Evolutionary conservation across 2,888 invertebrate genomes (phyloP).

Genomic region (Lomographa bimaculata): DNA sequence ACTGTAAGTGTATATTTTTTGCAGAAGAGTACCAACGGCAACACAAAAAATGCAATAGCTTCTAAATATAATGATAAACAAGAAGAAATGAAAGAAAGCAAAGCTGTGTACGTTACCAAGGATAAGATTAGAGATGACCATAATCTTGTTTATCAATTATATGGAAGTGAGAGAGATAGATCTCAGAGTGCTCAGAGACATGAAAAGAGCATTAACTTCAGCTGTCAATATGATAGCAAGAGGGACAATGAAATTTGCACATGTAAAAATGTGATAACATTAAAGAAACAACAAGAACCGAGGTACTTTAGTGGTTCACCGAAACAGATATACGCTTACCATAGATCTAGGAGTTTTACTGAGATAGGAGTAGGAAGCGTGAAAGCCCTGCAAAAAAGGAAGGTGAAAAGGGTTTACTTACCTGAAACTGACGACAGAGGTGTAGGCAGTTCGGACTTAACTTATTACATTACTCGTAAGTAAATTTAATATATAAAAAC

Average conservation of each 20-base stretch:
- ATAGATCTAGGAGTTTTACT: conserved; percentile 44
- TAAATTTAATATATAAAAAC: too few species aligned
- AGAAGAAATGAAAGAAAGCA: conserved; percentile 57
- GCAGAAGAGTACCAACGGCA: conserved; percentile 28
- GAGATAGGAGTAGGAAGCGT: conserved; percentile 60
- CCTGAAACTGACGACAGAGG: conserved; percentile 58
- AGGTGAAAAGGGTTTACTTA: conserved; percentile 54
- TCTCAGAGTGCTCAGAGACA: conserved; percentile 21
- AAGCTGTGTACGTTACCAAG: conserved; percentile 50
- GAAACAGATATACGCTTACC: conserved; percentile 45
- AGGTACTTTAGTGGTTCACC: conserved; percentile 39
- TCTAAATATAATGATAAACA: conserved; percentile 51
- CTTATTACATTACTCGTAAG: conserved; percentile 46
- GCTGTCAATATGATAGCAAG: conserved; percentile 51
- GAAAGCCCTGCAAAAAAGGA: conserved; percentile 49
- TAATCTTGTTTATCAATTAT: conserved; percentile 23
- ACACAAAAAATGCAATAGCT: conserved; percentile 32
- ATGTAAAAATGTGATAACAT: conserved; percentile 32
- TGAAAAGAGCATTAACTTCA: conserved; percentile 40
- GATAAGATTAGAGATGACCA: conserved; percentile 31
- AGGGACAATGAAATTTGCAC: conserved; percentile 43
- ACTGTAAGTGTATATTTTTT: conserved; percentile 14
- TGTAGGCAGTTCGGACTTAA: conserved; percentile 52
- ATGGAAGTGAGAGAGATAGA: conserved; percentile 19
- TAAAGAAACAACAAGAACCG: conserved; percentile 34